These are phyloP conservation scores for Pyrochroa serraticornis DNA, from an alignment of 2,888 invertebrate species.

Conservation along the genomic window DNA sequence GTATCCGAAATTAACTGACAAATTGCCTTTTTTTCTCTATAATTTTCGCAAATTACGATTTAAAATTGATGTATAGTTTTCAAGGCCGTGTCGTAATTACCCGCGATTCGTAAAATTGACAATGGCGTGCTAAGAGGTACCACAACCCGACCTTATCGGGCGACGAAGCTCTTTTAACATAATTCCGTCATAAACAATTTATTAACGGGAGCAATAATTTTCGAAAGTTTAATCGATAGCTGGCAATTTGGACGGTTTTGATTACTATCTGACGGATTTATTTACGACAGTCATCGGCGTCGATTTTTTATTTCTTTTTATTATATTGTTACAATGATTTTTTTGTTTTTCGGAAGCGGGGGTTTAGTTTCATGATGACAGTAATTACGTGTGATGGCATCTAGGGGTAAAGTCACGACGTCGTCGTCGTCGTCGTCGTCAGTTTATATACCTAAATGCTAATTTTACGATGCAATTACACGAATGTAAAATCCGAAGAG, in stretches of 20 bases:
- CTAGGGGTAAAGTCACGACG: too few species aligned
- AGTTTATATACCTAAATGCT: conserved; percentile 10
- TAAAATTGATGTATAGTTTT: too few species aligned
- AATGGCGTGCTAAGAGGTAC: conserved; percentile 45
- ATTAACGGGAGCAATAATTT: conserved; percentile 29
- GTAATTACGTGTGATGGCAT: too few species aligned
- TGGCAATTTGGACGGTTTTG: background rate
- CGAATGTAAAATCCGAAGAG: conserved; percentile 14
- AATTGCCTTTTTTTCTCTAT: too few species aligned
- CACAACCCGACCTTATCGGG: conserved; percentile 40
- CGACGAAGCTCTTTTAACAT: conserved; percentile 41
- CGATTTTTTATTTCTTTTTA: too few species aligned
- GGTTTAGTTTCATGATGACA: too few species aligned
- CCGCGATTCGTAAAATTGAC: conserved; percentile 3
- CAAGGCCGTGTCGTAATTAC: too few species aligned
- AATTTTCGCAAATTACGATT: too few species aligned
- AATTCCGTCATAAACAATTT: conserved; percentile 39
- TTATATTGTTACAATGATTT: too few species aligned
- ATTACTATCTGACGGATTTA: background rate
- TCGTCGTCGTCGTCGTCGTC: too few species aligned
- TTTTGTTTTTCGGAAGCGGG: too few species aligned
- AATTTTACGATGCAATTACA: conserved; percentile 22
- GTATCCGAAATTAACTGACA: too few species aligned
- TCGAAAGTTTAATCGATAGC: conserved; percentile 41
- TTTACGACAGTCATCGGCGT: conserved; percentile 1